A percentile compares a stretch with the other conserved stretches of the same genome.
Evolutionary conservation across 2,113 vertebrate species (phyloP).

Genomic region (Brachyistius frenatus): DNA sequence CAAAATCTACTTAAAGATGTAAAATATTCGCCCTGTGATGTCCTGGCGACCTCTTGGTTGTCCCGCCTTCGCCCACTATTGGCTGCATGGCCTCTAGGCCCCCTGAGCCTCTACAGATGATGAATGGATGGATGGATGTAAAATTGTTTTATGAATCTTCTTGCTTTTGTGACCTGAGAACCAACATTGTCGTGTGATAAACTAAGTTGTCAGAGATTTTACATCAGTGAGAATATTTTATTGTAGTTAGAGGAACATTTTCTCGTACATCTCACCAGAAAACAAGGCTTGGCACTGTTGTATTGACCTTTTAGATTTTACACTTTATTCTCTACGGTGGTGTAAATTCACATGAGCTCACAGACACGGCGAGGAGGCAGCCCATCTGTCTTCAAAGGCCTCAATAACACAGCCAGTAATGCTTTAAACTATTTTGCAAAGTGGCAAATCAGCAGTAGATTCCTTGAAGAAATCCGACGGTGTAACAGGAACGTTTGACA

Average conservation of each 20-base stretch:
- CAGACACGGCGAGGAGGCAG: slow-evolving; percentile 18
- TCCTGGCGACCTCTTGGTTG: no score
- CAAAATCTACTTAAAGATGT: no score
- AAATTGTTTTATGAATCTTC: no score
- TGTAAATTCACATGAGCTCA: slow-evolving; percentile 14
- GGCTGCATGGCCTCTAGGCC: no score
- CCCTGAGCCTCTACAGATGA: no score
- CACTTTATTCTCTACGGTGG: slow-evolving; percentile 11
- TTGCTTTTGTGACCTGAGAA: not conserved
- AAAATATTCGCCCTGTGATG: no score
- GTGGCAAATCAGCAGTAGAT: not conserved
- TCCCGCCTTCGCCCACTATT: no score
- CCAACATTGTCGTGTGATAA: not conserved
- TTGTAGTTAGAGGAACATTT: slow-evolving; percentile 8
- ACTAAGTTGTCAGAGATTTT: not conserved
- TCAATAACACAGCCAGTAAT: not conserved
- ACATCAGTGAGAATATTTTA: not conserved
- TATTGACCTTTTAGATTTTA: slow-evolving; percentile 49
- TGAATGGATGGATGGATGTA: no score
- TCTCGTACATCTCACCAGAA: not conserved
- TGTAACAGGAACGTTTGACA: slow-evolving; percentile 11
- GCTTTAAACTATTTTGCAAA: not conserved
- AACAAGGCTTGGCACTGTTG: slow-evolving; percentile 19
- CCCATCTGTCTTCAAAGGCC: slow-evolving; percentile 23
- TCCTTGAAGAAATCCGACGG: not conserved